Percentiles rank a stretch among this genome's conserved stretches.
Conservation (phyloP, 2,888 invertebrate genomes). For the Nasonia oneida region DNA sequence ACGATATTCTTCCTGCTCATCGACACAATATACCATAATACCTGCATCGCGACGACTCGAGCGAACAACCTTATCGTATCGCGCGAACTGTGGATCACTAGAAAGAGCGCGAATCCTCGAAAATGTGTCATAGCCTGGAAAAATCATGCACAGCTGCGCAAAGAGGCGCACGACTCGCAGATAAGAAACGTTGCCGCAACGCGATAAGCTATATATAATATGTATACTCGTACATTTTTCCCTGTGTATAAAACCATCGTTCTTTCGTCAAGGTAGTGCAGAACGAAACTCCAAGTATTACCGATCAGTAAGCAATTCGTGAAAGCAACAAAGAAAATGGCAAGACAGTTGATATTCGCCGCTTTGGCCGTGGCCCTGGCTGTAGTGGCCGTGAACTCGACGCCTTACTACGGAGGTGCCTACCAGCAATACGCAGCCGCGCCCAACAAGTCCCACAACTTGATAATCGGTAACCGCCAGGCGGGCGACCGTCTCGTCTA, state of each 20-base stretch:
- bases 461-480: slow-evolving; percentile 68
- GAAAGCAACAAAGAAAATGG: neutral
- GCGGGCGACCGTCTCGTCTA: slow-evolving; percentile 67
- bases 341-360: neutral
- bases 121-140: slow-evolving; percentile 13
- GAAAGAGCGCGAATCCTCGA: neutral
- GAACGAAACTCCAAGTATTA: neutral
- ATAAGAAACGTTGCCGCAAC: neutral
- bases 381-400: slow-evolving; percentile 32
- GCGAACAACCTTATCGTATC: neutral
- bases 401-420: slow-evolving; percentile 10
- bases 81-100: neutral
- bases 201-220: neutral
- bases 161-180: neutral
- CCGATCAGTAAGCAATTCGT: neutral
- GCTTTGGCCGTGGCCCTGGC: slow-evolving; percentile 27
- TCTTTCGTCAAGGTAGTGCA: neutral
- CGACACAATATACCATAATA: too few species aligned
- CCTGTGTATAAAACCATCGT: neutral
- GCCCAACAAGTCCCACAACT: slow-evolving; percentile 65
- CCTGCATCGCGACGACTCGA: too few species aligned
- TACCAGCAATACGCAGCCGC: neutral
- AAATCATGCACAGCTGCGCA: neutral
- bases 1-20: too few species aligned
- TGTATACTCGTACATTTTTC: neutral